Percentiles rank a stretch among this genome's conserved stretches.
Conservation (phyloP, 1,140 invertebrate species). For the Zaprionus inermis region DNA sequence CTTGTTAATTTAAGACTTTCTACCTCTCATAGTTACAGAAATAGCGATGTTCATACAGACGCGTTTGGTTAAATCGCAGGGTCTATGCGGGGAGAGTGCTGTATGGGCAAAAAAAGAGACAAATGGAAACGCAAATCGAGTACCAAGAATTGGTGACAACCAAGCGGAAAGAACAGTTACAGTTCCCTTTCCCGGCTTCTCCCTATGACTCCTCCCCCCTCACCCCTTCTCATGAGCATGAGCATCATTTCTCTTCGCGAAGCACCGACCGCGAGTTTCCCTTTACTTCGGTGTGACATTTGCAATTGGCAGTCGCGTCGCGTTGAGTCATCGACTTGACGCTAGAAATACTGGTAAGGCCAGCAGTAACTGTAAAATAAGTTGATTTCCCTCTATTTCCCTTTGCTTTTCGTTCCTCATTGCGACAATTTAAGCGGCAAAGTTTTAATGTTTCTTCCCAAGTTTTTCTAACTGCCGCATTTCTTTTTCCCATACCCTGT, state of each 20-base stretch:
- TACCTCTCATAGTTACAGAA: background rate
- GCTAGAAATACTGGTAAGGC: conserved; percentile 34
- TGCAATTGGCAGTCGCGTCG: conserved; percentile 78
- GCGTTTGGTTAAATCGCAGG: background rate
- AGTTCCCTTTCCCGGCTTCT: conserved; percentile 29
- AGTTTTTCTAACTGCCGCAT: conserved; percentile 52
- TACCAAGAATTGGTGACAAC: conserved; percentile 75
- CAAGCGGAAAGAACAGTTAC: conserved; percentile 69
- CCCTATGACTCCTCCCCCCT: background rate
- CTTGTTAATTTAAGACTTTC: background rate
- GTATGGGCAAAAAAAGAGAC: background rate
- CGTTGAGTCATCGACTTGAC: conserved; percentile 62
- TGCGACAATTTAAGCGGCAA: conserved; percentile 79
- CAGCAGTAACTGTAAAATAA: conserved; percentile 36
- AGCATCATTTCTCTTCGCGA: background rate
- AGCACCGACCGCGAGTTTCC: conserved; percentile 7
- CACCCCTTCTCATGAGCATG: conserved; percentile 3
- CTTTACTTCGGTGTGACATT: conserved; percentile 66
- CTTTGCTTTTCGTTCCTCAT: background rate
- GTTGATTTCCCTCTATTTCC: conserved; percentile 27
- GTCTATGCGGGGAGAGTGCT: no score
- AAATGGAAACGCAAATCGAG: conserved; percentile 72
- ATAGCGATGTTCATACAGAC: conserved; percentile 3
- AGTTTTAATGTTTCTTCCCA: conserved; percentile 57
- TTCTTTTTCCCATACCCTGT: conserved; percentile 26